Percentiles rank a stretch among this genome's conserved stretches.
Conservation (phyloP, 2,888 invertebrate species). For the Sclerodermus sp. region DNA sequence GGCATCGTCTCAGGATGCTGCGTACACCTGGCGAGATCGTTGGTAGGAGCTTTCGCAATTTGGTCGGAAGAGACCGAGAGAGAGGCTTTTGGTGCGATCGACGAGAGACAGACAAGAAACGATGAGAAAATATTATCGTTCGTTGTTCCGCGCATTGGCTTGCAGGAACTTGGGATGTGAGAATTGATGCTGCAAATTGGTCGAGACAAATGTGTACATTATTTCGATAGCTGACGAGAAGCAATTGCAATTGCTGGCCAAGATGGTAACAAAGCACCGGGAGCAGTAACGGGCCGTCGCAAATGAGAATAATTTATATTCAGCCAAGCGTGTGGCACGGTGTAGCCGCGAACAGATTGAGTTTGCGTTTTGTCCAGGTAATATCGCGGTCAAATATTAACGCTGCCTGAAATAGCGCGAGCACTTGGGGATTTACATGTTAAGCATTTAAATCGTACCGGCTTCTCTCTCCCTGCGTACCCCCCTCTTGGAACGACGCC, state of each 20-base stretch:
- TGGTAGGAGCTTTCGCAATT: no score
- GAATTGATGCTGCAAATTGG: no score
- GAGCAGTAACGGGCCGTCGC: constrained; percentile 2
- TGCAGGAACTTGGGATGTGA: no score
- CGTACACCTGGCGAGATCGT: no score
- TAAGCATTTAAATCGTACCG: constrained; percentile 22
- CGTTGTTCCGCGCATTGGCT: no score
- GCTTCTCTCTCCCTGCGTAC: neutral
- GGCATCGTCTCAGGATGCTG: no score
- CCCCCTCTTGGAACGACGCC: neutral
- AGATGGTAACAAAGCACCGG: neutral
- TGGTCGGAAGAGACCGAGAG: no score
- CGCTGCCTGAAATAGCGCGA: constrained; percentile 13
- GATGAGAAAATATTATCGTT: no score
- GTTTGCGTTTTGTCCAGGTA: constrained; percentile 18
- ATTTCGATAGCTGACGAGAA: no score
- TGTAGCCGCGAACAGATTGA: constrained; percentile 7
- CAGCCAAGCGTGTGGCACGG: constrained; percentile 4
- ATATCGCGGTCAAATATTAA: constrained; percentile 25
- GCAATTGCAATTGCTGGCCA: neutral
- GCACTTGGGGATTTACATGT: constrained; percentile 23
- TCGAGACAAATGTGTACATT: no score
- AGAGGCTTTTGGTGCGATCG: no score
- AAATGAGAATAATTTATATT: constrained; percentile 32
- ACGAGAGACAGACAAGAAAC: no score